phyloP scores from a whole-genome alignment of 64 coral and sea anemone genomes.

The Acropora tenuis region DNA sequence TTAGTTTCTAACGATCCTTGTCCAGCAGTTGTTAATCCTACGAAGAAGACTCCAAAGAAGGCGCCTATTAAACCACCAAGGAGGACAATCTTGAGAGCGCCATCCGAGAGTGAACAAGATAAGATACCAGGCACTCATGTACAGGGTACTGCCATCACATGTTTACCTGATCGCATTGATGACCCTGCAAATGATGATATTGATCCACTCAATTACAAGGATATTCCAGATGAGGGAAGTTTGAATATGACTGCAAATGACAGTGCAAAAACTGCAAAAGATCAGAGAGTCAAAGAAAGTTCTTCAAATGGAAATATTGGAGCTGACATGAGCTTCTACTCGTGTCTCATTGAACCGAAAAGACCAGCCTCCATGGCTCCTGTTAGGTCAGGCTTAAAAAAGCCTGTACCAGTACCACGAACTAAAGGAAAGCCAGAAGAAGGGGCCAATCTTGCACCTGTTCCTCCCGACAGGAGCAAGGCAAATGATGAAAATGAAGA shows the following conservation, averaged over 20 bases:
- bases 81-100: background rate
- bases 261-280: background rate
- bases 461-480: background rate
- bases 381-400: slow-evolving; percentile 17
- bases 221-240: background rate
- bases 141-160: background rate
- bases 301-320: background rate
- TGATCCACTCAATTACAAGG: background rate
- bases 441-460: background rate
- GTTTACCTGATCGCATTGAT: background rate
- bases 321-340: background rate
- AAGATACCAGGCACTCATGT: background rate
- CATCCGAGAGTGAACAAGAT: slow-evolving; percentile 5
- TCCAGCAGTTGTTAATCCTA: background rate
- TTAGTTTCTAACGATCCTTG: background rate
- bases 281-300: background rate
- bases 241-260: background rate
- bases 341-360: background rate
- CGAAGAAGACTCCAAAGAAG: background rate
- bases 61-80: slow-evolving; percentile 2
- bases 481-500: background rate
- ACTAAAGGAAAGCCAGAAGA: background rate
- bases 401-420: background rate
- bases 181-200: background rate
- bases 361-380: slow-evolving; percentile 41